These are phyloP conservation scores for Heliconius hortense DNA, from an alignment of 2,888 invertebrate species.

Conservation along the genomic window DNA sequence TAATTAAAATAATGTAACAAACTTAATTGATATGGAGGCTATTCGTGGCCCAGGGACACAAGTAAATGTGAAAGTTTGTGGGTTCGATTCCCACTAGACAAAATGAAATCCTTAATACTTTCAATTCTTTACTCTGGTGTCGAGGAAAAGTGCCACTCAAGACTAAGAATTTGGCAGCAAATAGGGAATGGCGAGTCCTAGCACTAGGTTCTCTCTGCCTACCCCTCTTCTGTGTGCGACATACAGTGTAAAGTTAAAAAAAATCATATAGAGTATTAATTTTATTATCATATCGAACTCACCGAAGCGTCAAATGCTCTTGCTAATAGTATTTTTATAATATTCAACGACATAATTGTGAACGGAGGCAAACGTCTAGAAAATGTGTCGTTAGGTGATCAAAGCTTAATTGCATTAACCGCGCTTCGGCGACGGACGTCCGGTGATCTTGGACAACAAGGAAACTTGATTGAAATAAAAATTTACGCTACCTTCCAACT, in stretches of 20 bases:
- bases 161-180: no score
- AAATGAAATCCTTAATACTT: no score
- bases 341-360: conserved; percentile 31
- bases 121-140: no score
- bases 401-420: conserved; percentile 78
- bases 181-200: no score
- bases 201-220: no score
- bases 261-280: neutral
- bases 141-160: no score
- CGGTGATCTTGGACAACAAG: conserved; percentile 68
- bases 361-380: conserved; percentile 56
- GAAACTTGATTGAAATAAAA: conserved; percentile 76
- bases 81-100: no score
- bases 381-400: conserved; percentile 75
- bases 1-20: neutral
- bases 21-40: neutral
- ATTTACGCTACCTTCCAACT: conserved; percentile 54
- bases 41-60: no score
- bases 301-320: conserved; percentile 5
- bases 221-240: no score
- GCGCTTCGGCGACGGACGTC: conserved; percentile 67
- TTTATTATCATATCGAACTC: conserved; percentile 2
- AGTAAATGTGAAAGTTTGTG: no score
- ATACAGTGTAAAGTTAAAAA: no score
- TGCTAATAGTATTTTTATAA: conserved; percentile 29